Conservation (phyloP, 2,888 invertebrate species). For the Drosophila pseudotakahashii region DNA sequence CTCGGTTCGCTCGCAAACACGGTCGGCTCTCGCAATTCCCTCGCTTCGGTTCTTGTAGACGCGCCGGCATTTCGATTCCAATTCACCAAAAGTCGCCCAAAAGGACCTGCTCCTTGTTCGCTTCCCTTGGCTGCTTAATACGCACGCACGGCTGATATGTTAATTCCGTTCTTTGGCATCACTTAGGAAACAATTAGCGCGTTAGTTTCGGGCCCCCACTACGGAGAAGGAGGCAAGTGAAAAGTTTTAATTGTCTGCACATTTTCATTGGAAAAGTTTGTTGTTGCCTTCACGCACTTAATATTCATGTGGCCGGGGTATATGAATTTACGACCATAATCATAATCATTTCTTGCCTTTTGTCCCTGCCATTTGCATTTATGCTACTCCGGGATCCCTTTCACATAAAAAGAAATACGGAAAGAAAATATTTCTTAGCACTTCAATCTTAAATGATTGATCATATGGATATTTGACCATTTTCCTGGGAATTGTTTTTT, state of each 20-base stretch:
- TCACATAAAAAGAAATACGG: slow-evolving; percentile 27
- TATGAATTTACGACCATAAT: slow-evolving; percentile 57
- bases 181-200: slow-evolving; percentile 72
- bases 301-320: slow-evolving; percentile 57
- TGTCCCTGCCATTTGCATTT: slow-evolving; percentile 53
- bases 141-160: slow-evolving; percentile 69
- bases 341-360: slow-evolving; percentile 64
- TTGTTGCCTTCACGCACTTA: slow-evolving; percentile 51
- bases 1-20: slow-evolving; percentile 56
- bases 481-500: background rate
- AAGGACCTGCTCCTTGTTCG: slow-evolving; percentile 19
- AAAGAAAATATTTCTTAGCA: background rate
- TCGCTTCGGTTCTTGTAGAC: slow-evolving; percentile 19
- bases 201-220: slow-evolving; percentile 36
- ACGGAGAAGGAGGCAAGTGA: slow-evolving; percentile 60
- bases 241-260: slow-evolving; percentile 76
- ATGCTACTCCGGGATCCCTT: slow-evolving; percentile 16
- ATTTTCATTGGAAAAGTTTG: slow-evolving; percentile 72
- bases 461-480: background rate
- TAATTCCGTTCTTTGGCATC: slow-evolving; percentile 67
- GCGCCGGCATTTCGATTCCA: slow-evolving; percentile 55
- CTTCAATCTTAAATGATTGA: background rate
- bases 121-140: slow-evolving; percentile 33
- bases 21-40: slow-evolving; percentile 23
- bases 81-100: background rate